Percentiles rank a stretch among this genome's conserved stretches.
Conservation (phyloP, 1,140 invertebrate species). For the Zaprionus kolodkinae region DNA sequence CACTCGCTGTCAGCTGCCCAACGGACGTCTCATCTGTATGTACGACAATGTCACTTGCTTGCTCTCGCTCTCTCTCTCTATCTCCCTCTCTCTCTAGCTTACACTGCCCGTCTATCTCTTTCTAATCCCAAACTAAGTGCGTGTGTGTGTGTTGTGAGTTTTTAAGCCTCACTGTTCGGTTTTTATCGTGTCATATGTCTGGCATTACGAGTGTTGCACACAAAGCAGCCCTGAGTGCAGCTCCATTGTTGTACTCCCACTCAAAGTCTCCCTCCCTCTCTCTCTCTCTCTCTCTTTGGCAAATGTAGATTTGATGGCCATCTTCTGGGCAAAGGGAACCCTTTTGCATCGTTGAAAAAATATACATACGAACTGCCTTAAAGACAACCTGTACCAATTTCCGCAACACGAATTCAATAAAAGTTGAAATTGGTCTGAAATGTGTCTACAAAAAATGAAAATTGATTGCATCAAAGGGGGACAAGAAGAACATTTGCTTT, state of each 20-base stretch:
- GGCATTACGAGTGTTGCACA: slow-evolving; percentile 46
- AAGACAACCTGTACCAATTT: slow-evolving; percentile 40
- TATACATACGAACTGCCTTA: neutral
- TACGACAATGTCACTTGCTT: neutral
- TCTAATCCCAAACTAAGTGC: slow-evolving; percentile 19
- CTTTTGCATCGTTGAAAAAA: slow-evolving; percentile 26
- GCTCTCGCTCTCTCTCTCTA: neutral
- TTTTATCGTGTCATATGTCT: slow-evolving; percentile 48
- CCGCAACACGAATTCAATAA: slow-evolving; percentile 19
- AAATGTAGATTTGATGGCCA: slow-evolving; percentile 78
- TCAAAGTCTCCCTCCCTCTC: neutral
- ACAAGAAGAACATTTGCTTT: slow-evolving; percentile 9
- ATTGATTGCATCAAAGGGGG: slow-evolving; percentile 38
- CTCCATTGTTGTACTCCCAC: slow-evolving; percentile 25
- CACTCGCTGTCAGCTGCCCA: slow-evolving; percentile 39
- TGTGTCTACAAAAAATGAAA: slow-evolving; percentile 23
- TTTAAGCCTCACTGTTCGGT: slow-evolving; percentile 57
- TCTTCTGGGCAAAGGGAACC: slow-evolving; percentile 35
- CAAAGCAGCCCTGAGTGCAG: slow-evolving; percentile 64
- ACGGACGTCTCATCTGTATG: slow-evolving; percentile 4
- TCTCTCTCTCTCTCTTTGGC: neutral
- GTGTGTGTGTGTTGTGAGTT: slow-evolving; percentile 37
- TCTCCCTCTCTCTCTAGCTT: neutral
- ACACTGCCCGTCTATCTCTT: neutral
- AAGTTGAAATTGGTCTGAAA: slow-evolving; percentile 6